Base-by-base conservation (phyloP, 2,888 invertebrate genomes). In the Chaitophorus viminalis region DNA sequence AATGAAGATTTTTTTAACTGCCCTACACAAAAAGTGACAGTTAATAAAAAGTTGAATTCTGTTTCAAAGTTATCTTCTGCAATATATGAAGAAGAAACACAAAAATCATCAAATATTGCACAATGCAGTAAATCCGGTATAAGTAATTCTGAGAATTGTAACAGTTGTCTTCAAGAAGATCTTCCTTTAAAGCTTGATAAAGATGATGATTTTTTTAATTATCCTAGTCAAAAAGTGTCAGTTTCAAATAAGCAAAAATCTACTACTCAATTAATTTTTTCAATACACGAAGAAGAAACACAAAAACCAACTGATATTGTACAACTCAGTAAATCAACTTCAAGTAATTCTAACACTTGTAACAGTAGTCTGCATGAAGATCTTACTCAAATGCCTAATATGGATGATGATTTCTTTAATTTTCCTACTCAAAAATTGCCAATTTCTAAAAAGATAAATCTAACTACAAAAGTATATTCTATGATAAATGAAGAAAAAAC, bases 201-300 rank as follows among this genome's bases (percentile, higher is more conserved):
- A 14, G 72, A 82, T 33, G 70, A 82, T 14, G 81, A 81, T 68
- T 81, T 68, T 54, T 85, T 85, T 11, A 52, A 70, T 8, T 85
- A 77, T n/a, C 85, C 85, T n/a, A 85, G 77, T n/a, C 85, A 85
- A 86, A 79, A 36, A 39, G 0, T 39, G 25, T 75, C 82, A 21
- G 21, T 31, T 11, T 31, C 25, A n/a, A 14, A 72, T 33, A 72
- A 39, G n/a, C n/a, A 39, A 18, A 52, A 8, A 2, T 2, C 74
- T 39, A n/a, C 36, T 0, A n/a, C n/a, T n/a, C n/a, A n/a, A n/a
- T n/a, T n/a, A n/a, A n/a, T n/a, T n/a, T n/a, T n/a, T n/a, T n/a
- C n/a, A n/a, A n/a, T 36, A 21, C 17, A 68, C 36, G 46, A 84
- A 29, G 3, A 21, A 46, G 68, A 84, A 46, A 72, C 82, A 0